A percentile compares a stretch with the other conserved stretches of the same genome.
These are phyloP conservation scores for Sympetrum striolatum DNA, from an alignment of 2,888 invertebrate genomes.

Conservation along the genomic window DNA sequence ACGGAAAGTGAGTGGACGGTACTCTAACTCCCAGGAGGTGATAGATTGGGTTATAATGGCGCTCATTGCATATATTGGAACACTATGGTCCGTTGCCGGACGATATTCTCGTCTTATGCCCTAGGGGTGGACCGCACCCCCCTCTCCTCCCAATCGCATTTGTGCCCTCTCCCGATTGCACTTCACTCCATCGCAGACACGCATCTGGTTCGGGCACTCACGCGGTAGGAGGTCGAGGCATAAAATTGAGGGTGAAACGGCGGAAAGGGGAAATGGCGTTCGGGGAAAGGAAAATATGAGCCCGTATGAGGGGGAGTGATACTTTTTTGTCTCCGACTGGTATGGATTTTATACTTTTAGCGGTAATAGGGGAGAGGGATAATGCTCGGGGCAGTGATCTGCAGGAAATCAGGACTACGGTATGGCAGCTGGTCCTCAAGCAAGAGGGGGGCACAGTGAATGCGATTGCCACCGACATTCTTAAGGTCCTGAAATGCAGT, in stretches of 20 bases:
- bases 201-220: slow-evolving; percentile 8
- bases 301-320: neutral
- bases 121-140: neutral
- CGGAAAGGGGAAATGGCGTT: neutral
- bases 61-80: slow-evolving; percentile 34
- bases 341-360: neutral
- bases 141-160: neutral
- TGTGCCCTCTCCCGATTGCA: neutral
- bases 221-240: slow-evolving; percentile 25
- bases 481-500: too few relatives aligned
- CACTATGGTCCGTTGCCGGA: slow-evolving; percentile 6
- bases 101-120: slow-evolving; percentile 18
- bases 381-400: neutral
- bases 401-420: neutral
- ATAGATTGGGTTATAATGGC: slow-evolving; percentile 33
- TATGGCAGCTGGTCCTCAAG: neutral
- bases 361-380: neutral
- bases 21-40: neutral
- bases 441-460: neutral
- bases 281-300: neutral
- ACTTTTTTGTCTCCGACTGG: neutral
- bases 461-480: neutral
- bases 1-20: neutral
- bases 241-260: neutral
- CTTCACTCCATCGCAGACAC: slow-evolving; percentile 26